A percentile compares a stretch with the other conserved stretches of the same genome.
phyloP scores from a whole-genome alignment of 1,140 invertebrate genomes.

The Kradibia gibbosae region DNA sequence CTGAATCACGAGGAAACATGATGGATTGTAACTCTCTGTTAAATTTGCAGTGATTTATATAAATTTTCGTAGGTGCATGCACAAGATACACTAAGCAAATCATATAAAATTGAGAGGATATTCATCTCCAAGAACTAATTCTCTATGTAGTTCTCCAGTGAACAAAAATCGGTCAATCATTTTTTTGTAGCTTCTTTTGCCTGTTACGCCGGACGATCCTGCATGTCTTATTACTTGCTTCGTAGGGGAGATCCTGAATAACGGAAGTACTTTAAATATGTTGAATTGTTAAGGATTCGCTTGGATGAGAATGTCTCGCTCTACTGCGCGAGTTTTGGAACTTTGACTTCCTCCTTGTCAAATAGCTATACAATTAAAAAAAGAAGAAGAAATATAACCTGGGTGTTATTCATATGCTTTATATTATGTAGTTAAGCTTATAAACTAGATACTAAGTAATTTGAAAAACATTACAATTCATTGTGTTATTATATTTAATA shows the following conservation, averaged over 20 bases:
- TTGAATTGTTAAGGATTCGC: slow-evolving; percentile 47
- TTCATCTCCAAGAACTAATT: not conserved
- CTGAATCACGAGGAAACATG: not conserved
- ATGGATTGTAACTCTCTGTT: not conserved
- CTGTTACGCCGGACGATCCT: slow-evolving; percentile 20
- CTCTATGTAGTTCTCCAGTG: not conserved
- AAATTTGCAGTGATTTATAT: not conserved
- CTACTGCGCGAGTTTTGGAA: slow-evolving; percentile 45
- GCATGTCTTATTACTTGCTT: not conserved
- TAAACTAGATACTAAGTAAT: too few species aligned
- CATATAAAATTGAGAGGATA: not conserved
- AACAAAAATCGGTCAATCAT: not conserved
- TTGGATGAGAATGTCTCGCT: slow-evolving; percentile 47
- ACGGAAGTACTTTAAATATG: slow-evolving; percentile 50
- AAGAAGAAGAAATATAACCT: not conserved
- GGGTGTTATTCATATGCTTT: not conserved
- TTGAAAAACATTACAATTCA: too few species aligned
- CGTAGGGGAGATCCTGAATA: slow-evolving; percentile 43
- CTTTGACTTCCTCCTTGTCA: slow-evolving; percentile 28
- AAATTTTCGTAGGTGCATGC: not conserved
- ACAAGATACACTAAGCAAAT: not conserved
- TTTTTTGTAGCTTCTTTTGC: slow-evolving; percentile 43
- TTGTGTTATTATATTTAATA: too few species aligned
- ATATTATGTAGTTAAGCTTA: too few species aligned
- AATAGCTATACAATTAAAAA: not conserved